Evolutionary conservation across 2,797 vertebrate genomes (phyloP).

Genomic region (Lerista edwardsae): DNA sequence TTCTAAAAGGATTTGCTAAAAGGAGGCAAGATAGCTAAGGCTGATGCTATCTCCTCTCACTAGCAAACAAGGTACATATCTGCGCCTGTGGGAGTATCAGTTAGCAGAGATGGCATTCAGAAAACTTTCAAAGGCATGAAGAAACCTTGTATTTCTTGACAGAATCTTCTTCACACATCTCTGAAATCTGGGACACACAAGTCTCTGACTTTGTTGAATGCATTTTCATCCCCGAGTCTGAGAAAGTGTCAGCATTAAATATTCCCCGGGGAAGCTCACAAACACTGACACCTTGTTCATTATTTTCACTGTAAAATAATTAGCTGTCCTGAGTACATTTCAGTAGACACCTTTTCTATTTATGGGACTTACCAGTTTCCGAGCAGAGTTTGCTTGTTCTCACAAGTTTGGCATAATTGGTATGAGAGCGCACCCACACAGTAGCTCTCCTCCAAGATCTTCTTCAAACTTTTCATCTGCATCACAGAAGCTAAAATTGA

Average conservation of each 20-base stretch:
- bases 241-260: constrained; percentile 54
- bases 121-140: constrained; percentile 20
- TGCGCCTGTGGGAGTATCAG: neutral
- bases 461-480: neutral
- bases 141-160: constrained; percentile 4
- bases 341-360: constrained; percentile 61
- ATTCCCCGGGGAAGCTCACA: constrained; percentile 38
- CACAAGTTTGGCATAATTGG: constrained; percentile 18
- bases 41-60: neutral
- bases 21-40: fast-evolving
- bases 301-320: constrained; percentile 67
- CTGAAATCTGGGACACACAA: neutral
- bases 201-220: constrained; percentile 2
- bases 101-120: neutral
- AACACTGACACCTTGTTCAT: constrained; percentile 19
- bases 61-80: neutral
- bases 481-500: too few species aligned
- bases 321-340: constrained; percentile 43
- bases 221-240: constrained; percentile 29
- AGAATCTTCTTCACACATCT: constrained; percentile 32
- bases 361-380: constrained; percentile 51
- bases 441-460: neutral
- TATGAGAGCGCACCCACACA: neutral
- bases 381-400: constrained; percentile 40
- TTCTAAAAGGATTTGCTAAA: neutral